Evolutionary conservation across 2,888 invertebrate genomes (phyloP).

Genomic region (Rambutsinella grinnellia): DNA sequence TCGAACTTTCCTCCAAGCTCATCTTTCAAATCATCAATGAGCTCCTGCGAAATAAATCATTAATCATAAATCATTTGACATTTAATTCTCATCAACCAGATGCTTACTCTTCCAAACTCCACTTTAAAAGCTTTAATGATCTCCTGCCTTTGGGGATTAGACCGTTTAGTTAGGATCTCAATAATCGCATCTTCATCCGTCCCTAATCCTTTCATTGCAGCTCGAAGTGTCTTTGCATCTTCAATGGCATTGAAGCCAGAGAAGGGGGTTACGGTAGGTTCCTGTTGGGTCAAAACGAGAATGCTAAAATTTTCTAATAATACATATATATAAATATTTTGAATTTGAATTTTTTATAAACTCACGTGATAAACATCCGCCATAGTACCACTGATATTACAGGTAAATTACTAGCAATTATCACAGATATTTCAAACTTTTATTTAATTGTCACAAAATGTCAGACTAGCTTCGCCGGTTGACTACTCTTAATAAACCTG

Average conservation of each 20-base stretch:
- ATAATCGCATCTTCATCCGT: conserved; percentile 81
- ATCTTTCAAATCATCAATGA: conserved; percentile 79
- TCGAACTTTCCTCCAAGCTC: conserved; percentile 84
- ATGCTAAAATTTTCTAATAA: not conserved
- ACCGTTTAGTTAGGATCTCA: conserved; percentile 78
- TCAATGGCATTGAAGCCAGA: conserved; percentile 76
- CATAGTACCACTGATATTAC: no score
- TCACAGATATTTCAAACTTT: no score
- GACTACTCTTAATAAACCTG: no score
- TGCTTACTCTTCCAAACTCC: conserved; percentile 71
- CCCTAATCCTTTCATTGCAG: conserved; percentile 80
- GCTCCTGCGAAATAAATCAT: conserved; percentile 70
- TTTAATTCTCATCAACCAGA: not conserved
- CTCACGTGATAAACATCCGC: conserved; percentile 15
- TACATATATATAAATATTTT: not conserved
- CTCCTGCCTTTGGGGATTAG: conserved; percentile 80
- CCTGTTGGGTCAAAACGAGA: no score
- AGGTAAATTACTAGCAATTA: no score
- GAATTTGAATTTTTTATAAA: no score
- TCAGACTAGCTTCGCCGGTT: no score
- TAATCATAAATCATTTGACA: not conserved
- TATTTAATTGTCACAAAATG: no score
- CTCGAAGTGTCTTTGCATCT: conserved; percentile 77
- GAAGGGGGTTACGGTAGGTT: conserved; percentile 75
- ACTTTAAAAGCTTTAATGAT: conserved; percentile 75